These are phyloP conservation scores for Druon quercuslanigerum DNA, from an alignment of 1,140 invertebrate genomes.

Conservation along the genomic window DNA sequence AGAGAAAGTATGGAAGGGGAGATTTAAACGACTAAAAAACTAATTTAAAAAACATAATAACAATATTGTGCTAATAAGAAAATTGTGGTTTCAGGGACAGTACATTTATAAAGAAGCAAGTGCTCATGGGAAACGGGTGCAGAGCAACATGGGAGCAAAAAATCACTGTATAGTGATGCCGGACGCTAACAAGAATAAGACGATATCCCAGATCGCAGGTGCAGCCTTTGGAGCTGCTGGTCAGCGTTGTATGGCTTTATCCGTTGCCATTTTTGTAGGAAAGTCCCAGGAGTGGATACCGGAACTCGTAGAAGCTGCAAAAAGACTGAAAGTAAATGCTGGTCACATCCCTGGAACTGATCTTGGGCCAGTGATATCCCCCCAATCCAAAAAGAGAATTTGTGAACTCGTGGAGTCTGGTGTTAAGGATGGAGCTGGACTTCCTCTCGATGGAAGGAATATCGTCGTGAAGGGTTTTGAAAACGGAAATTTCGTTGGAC, in stretches of 20 bases:
- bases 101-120: slow-evolving; percentile 96
- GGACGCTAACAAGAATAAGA: slow-evolving; percentile 98
- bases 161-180: slow-evolving; percentile 98
- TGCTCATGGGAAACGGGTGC: slow-evolving; percentile 92
- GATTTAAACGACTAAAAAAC: too few relatives aligned
- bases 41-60: too few relatives aligned
- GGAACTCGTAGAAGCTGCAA: slow-evolving; percentile 91
- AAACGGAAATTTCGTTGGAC: slow-evolving; percentile 98
- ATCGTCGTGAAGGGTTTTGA: slow-evolving; percentile 91
- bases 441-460: slow-evolving; percentile 92
- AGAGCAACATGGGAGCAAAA: slow-evolving; percentile 99
- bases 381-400: slow-evolving; percentile 92
- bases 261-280: slow-evolving; percentile 97
- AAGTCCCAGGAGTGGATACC: slow-evolving; percentile 93
- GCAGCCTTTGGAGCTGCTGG: slow-evolving; percentile 97
- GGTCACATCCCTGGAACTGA: slow-evolving; percentile 95
- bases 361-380: slow-evolving; percentile 97
- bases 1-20: too few relatives aligned
- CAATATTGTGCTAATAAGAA: too few relatives aligned
- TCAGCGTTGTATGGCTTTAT: slow-evolving; percentile 99
- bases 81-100: slow-evolving; percentile 81
- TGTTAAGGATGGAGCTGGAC: slow-evolving; percentile 90
- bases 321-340: slow-evolving; percentile 94
- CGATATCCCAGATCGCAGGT: slow-evolving; percentile 94
- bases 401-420: slow-evolving; percentile 90